Base-by-base conservation (phyloP, 2,113 vertebrate genomes). In the Tetraodon nigroviridis region DNA sequence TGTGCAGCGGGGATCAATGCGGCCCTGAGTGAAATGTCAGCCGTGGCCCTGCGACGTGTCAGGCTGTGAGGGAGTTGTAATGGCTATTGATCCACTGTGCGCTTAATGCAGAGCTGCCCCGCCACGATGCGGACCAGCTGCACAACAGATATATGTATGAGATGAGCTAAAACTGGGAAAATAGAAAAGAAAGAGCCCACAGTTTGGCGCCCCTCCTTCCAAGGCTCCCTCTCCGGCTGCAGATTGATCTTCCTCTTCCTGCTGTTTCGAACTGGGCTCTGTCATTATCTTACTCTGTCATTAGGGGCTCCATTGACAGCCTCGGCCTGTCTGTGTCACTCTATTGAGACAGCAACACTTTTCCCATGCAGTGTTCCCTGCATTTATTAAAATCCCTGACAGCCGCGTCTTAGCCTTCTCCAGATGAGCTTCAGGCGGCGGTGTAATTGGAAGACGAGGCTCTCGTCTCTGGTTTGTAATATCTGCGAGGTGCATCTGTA, bases 191-290 rank as follows among this genome's bases (percentile, higher is more conserved):
- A 86, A 90, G 86, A 89, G 78, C 78, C 83, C 83, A 67, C 79
- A 75, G 75, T 87, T 82, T 81, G 56, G 69, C 70, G 69, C 72
- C 73, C 79, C 83, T 84, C 83, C 93, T 91, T 93, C 89, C 90
- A 92, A 94, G 92, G 93, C 93, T 97, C 93, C 73, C 83, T 90
- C 87, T 85, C 84, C 80, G 84, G 93, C 94, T 93, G 93, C 83
- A 97, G 95, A 97, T 97, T 97, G 97, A 99, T 99, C 97, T 97
- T 97, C 95, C 94, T 97, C 93, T 99, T 96, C 96, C 97, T 94
- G 94, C 95, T 98, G 94, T 94, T 98, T 95, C 92, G 92, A 92
- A 94, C 93, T 93, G 92, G 93, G 94, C 92, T 92, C 94, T 98
- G 96, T 98, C 95, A 99, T 99, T 99, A 99, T 98, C 94, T 93